Base-by-base conservation (phyloP, 2,888 invertebrate species). In the Melinaea menophilus region DNA sequence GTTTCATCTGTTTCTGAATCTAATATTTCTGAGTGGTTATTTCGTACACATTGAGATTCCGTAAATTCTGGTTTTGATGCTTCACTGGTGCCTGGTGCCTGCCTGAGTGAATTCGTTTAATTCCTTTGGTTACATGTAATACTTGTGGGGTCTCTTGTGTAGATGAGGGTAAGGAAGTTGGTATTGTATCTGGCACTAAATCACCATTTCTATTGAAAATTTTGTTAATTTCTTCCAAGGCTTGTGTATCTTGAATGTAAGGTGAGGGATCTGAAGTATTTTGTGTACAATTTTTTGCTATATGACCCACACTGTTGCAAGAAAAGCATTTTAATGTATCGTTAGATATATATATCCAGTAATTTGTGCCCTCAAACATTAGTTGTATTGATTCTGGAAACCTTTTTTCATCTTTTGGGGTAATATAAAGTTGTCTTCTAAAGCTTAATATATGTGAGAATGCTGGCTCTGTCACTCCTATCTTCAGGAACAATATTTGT, bases 401-500 rank as follows among this genome's bases (percentile, higher is more conserved):
- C 2, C 41, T 22, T 35, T 37, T 48, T 31, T 56, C 57, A 58
- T 68, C 65, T 34, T 68, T 65, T 13, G 65, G 65, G 34, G 33
- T 34, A 47, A 68, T 54, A 56, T 61, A 68, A 31, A 65, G 31
- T 41, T 66, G 66, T 56, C 69, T 46, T 58, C 64, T 58, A 46
- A 69, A 69, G 59, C 69, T 69, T 12, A 67, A n/a, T 11, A 66
- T 61, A 54, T 67, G 63, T 11, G 61, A 63, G 22, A 64, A 66
- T 9, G 64, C 65, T 13, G 64, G 65, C 35, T 59, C 65, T 3
- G 56, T 54, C 11, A 59, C 56, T 41, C 65, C 65, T 4, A 65
- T 56, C 51, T 59, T 62, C 59, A 62, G 62, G 45, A 62, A 65
- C 4, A 59, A 56, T n/a, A 62, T 59, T 34, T 46, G 51, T 41